These are phyloP conservation scores for Metallyticus violacea DNA, from an alignment of 2,888 invertebrate species.

Conservation along the genomic window DNA sequence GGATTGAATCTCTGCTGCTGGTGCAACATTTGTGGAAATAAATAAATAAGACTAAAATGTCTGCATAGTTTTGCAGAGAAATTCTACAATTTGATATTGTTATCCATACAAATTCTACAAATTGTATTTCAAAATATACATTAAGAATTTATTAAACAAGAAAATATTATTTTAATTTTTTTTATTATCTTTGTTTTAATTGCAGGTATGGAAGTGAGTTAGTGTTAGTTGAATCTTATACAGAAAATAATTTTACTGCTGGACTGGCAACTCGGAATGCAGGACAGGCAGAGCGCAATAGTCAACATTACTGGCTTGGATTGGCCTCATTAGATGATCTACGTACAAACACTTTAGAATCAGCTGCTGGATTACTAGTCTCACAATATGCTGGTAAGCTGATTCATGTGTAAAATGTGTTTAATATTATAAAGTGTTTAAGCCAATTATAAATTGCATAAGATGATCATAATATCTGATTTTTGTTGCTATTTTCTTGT, in stretches of 20 bases:
- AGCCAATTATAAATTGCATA: too few relatives aligned
- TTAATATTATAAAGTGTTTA: too few relatives aligned
- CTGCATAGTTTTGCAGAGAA: too few relatives aligned
- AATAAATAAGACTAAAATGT: too few relatives aligned
- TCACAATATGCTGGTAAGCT: slow-evolving; percentile 83
- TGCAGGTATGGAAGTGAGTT: slow-evolving; percentile 91
- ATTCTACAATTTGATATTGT: too few relatives aligned
- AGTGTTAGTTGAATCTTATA: slow-evolving; percentile 85
- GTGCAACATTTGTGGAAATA: too few relatives aligned
- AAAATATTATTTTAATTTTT: neutral
- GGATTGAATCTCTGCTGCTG: too few relatives aligned
- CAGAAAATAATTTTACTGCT: slow-evolving; percentile 89
- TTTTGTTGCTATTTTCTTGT: too few relatives aligned
- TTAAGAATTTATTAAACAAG: neutral
- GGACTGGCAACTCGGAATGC: slow-evolving; percentile 64
- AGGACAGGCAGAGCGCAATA: slow-evolving; percentile 51
- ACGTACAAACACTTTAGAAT: slow-evolving; percentile 90
- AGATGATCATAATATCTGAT: too few relatives aligned
- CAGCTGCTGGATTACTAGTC: slow-evolving; percentile 83
- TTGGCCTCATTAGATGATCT: slow-evolving; percentile 87
- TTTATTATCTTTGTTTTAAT: neutral
- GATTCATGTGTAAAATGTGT: too few relatives aligned
- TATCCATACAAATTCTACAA: too few relatives aligned
- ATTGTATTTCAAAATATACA: too few relatives aligned
- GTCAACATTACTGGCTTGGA: slow-evolving; percentile 78